A percentile compares a stretch with the other conserved stretches of the same genome.
Conservation (phyloP, 2,888 invertebrate species). For the Laspeyria flexula region DNA sequence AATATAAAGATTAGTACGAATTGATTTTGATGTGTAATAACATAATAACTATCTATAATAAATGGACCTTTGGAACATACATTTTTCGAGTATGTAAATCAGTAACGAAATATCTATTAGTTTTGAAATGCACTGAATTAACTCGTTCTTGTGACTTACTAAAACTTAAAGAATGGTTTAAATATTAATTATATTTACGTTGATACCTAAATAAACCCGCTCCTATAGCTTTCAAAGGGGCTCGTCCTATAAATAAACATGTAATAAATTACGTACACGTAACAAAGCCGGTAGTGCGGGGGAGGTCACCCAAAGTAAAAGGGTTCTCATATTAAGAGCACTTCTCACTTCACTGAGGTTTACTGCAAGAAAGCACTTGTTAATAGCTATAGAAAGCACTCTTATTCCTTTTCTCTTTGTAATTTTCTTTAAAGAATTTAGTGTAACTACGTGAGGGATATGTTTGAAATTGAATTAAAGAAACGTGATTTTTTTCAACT, state of each 20-base stretch:
- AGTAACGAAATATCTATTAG: no score
- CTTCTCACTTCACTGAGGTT: constrained; percentile 43
- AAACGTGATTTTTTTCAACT: not conserved
- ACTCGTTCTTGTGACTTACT: no score
- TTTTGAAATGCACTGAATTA: no score
- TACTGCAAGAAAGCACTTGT: constrained; percentile 43
- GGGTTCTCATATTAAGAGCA: constrained; percentile 51
- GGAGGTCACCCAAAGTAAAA: constrained; percentile 47
- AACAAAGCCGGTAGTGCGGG: constrained; percentile 32
- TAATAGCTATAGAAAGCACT: constrained; percentile 40
- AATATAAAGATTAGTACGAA: no score
- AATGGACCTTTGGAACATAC: no score
- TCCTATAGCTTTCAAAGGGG: constrained; percentile 17
- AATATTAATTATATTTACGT: constrained; percentile 25
- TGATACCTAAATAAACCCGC: constrained; percentile 35
- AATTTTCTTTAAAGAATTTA: constrained; percentile 25
- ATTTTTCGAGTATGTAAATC: no score
- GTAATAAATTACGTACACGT: constrained; percentile 29
- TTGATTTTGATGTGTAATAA: no score
- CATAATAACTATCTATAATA: no score
- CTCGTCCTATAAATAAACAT: constrained; percentile 27
- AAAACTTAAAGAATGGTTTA: not conserved
- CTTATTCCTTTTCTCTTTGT: constrained; percentile 19
- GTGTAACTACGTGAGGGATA: constrained; percentile 10
- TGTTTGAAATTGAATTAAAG: not conserved